Evolutionary conservation across 2,113 vertebrate species (phyloP), one percentile per base, ranked within the genome.

Genomic region (Psilopsiagon aymara): DNA sequence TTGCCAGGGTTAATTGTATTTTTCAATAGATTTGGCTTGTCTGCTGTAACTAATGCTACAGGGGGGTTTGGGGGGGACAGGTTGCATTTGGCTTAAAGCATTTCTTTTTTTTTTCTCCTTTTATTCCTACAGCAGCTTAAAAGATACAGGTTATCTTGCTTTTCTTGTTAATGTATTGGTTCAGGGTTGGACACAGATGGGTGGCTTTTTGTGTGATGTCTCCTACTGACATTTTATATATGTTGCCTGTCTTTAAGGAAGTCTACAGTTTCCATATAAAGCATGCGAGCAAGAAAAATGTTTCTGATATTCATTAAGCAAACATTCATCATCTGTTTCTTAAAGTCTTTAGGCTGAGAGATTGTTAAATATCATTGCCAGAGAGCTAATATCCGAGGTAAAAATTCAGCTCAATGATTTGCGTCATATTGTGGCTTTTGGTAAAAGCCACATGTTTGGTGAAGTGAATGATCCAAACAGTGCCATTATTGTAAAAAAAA

Each of bases 21-120:
- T 86, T 82, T 35, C 4, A 66, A 4, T n/a, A 31, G 13, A 47
- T 74, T 47, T 89, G 31, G 47, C 7, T 81, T 77, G 25, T 33
- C 46, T 74, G 3, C n/a, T 74, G 11, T 25, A 35, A 35, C 10
- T 29, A 44, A 10, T 33, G 4, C 20, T 66, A 29, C 25, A 4
- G 74, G 10, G 24, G 3, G 0, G 4, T 5, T 75, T 63, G 28
- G 4, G 17, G 1, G 57, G 33, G 35, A 37, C 33, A 33, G 33
- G 57, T 59, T 59, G 57, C 47, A 51, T 64, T 52, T 76, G 18
- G 39, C 2, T 1, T 28, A n/a, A 53, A 69, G 4, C 33, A 73
- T 66, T 76, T 29, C 15, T 10, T 76, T 87, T 37, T 87, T 37
- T 73, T 44, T 71, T 69, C 28, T 53, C 6, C 13, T 46, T 63